Evolutionary conservation across 2,797 vertebrate species (phyloP), one percentile per base, ranked within the genome.

Genomic region (Hirundo rustica): DNA sequence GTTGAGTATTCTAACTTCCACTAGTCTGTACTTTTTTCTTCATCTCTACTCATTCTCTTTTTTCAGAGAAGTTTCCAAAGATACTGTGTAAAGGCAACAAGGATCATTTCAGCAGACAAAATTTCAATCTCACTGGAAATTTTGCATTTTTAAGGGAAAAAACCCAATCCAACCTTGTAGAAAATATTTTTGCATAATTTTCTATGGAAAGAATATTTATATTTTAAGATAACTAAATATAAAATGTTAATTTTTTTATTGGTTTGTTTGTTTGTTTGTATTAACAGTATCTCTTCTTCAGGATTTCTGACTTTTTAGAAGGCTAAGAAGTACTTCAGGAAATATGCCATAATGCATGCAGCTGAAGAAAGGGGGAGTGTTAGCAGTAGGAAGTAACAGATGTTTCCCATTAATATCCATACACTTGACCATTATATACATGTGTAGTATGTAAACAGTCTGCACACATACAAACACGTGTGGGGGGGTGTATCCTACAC

Each of bases 281-380:
- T 21, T 54, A 21, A n/a, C 23, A 54, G 3, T 9, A 3, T 85
- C 7, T 51, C 1, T 72, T 82, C 29, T 81, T 86, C 48, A 45
- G n/a, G 8, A 12, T 88, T 94, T 50, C 19, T 88, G 40, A 36
- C 18, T 74, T 51, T 1, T 22, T 88, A 66, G n/a, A 50, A 82
- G 9, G 14, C 48, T 57, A 64, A 29, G 75, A 79, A 71, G 27
- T 80, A 29, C 30, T 79, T 79, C 48, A 77, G 75, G 42, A 72
- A 95, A 71, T 29, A 48, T 65, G 10, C 53, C 38, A 51, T 44
- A 77, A 61, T 61, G 20, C 2, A 2, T 38, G 32, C 42, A 75
- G 51, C 26, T 8, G 5, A 54, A 75, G n/a, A 68, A 75, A 76
- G 30, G 0, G 0, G 4, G 7, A 2, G 2, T 34, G 66, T 79